Percentiles rank a stretch among this genome's conserved stretches.
Evolutionary conservation across 23 tunicate genomes (phyloP).

Genomic region (Botrylloides violaceus): DNA sequence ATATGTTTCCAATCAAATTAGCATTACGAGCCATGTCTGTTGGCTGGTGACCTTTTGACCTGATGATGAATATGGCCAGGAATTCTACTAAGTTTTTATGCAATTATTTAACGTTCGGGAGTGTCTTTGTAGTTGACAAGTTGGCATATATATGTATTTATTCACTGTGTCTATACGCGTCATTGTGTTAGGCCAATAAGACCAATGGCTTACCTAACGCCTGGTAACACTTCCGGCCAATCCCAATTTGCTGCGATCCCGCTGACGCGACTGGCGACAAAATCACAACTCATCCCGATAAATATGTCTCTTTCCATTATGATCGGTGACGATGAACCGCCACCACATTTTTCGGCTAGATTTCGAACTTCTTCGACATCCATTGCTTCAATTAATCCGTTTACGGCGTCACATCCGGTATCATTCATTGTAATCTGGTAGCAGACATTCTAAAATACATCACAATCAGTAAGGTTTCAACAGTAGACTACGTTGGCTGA

Average conservation of each 20-base stretch:
- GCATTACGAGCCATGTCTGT: too few relatives aligned
- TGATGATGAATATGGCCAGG: too few relatives aligned
- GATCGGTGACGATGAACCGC: neutral
- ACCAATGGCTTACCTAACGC: slow-evolving; percentile 35
- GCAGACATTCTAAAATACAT: slow-evolving; percentile 5
- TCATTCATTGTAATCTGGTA: slow-evolving; percentile 25
- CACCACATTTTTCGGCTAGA: slow-evolving; percentile 21
- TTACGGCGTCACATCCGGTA: slow-evolving; percentile 52
- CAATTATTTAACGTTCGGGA: too few relatives aligned
- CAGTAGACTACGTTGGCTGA: neutral
- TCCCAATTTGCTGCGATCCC: slow-evolving; percentile 55
- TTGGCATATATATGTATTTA: neutral
- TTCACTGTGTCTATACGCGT: neutral
- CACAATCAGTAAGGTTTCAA: too few relatives aligned
- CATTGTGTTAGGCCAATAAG: neutral
- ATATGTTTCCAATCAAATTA: too few relatives aligned
- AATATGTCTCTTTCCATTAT: slow-evolving; percentile 7
- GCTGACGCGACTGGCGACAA: slow-evolving; percentile 43
- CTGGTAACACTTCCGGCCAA: slow-evolving; percentile 65
- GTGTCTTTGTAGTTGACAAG: too few relatives aligned
- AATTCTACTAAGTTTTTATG: too few relatives aligned
- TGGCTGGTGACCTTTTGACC: too few relatives aligned
- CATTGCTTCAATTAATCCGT: slow-evolving; percentile 27
- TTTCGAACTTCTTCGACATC: slow-evolving; percentile 39
- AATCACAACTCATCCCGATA: slow-evolving; percentile 74